A percentile compares a stretch with the other conserved stretches of the same genome.
These are phyloP conservation scores for Peromyscus attwateri DNA, from an alignment of 2,797 vertebrate genomes.

Conservation along the genomic window DNA sequence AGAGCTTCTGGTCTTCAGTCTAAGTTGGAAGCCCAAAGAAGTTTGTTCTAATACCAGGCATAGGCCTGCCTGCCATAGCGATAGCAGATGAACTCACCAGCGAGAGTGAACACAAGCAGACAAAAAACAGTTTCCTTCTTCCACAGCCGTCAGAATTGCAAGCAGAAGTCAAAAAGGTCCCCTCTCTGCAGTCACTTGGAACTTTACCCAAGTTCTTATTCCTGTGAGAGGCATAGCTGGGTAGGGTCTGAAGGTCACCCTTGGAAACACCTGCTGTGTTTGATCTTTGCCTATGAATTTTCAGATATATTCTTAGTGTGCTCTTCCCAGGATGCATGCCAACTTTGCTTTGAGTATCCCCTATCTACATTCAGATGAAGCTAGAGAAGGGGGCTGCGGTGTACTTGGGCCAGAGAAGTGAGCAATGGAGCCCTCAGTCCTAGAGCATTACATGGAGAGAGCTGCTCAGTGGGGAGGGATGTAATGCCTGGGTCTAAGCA, in stretches of 20 bases:
- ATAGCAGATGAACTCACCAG: neutral
- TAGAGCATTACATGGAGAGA: neutral
- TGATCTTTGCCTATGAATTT: neutral
- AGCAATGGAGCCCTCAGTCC: rapidly evolving
- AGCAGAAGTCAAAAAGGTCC: neutral
- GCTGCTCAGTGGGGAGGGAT: no score
- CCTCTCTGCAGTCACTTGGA: neutral
- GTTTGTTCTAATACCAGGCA: neutral
- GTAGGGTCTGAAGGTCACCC: neutral
- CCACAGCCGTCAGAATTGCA: neutral
- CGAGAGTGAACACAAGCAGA: no score
- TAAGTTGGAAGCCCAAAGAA: neutral
- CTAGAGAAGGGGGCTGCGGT: neutral
- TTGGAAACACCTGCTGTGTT: neutral
- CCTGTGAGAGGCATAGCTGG: neutral
- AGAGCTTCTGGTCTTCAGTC: neutral
- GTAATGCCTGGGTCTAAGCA: neutral
- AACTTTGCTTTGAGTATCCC: neutral
- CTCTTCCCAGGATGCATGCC: neutral
- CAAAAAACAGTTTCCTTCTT: neutral
- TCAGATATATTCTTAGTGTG: neutral
- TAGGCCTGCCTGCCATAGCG: neutral
- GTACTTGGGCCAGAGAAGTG: neutral
- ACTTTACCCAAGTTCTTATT: neutral
- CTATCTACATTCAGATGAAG: neutral